Conservation (phyloP, 2,113 vertebrate genomes). For the Kryptolebias marmoratus region DNA sequence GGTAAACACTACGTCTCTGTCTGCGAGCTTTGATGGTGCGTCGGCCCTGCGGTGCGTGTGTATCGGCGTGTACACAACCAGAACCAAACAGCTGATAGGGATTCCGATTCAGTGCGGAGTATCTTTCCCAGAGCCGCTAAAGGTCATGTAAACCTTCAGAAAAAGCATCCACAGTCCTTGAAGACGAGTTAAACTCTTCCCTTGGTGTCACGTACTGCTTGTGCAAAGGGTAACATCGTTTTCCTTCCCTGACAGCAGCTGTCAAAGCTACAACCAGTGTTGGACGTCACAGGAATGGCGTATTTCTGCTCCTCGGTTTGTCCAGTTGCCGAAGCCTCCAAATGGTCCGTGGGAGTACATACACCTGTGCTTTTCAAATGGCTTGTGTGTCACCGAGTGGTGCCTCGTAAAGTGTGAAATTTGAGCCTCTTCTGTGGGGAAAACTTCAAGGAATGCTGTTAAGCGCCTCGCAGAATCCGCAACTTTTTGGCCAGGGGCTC, state of each 20-base stretch:
- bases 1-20: constrained; percentile 56
- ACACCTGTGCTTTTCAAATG: constrained; percentile 69
- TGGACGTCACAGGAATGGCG: not conserved
- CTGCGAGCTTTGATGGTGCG: constrained; percentile 41
- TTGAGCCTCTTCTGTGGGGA: constrained; percentile 39
- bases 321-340: constrained; percentile 54
- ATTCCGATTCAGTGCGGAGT: constrained; percentile 18
- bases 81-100: constrained; percentile 2
- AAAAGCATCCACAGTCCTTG: not conserved
- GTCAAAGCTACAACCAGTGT: constrained; percentile 11
- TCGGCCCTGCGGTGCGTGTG: constrained; percentile 24
- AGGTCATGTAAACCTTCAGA: constrained; percentile 28
- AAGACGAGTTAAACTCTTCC: constrained; percentile 33
- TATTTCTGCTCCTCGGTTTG: constrained; percentile 23
- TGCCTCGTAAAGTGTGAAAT: constrained; percentile 68
- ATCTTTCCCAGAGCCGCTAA: constrained; percentile 29
- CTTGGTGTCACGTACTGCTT: constrained; percentile 6
- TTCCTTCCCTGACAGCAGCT: constrained; percentile 16
- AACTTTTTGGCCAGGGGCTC: constrained; percentile 44
- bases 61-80: not conserved
- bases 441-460: constrained; percentile 67
- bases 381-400: constrained; percentile 39
- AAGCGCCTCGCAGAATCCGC: constrained; percentile 30
- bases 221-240: constrained; percentile 10
- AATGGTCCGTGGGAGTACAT: constrained; percentile 49